phyloP scores from a whole-genome alignment of 2,888 invertebrate genomes.

The Ormyrus rosae region DNA sequence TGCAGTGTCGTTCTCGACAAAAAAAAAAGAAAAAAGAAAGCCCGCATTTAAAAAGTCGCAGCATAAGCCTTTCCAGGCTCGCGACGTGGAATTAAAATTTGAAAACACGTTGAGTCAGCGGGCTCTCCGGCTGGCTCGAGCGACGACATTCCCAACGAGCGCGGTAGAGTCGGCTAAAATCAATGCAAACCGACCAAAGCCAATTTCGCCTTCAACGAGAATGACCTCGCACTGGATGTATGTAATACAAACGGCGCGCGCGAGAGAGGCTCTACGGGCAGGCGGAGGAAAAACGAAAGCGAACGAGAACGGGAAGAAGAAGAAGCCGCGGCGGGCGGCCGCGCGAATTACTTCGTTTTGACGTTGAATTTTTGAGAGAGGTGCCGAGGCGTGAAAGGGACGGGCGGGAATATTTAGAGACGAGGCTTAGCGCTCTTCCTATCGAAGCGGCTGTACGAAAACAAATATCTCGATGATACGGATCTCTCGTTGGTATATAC shows the following conservation, averaged over 20 bases:
- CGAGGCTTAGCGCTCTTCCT: background rate
- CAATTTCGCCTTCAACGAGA: constrained; percentile 37
- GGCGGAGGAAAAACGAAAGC: background rate
- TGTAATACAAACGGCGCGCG: constrained; percentile 8
- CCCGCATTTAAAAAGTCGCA: no score
- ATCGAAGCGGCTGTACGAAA: background rate
- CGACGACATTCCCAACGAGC: no score
- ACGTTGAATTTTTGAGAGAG: no score
- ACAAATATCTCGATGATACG: background rate
- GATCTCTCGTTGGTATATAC: background rate
- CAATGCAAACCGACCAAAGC: constrained; percentile 40
- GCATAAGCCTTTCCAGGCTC: no score
- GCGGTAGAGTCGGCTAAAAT: constrained; percentile 6
- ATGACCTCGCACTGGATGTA: constrained; percentile 35
- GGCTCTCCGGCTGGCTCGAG: no score
- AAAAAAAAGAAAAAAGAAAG: no score
- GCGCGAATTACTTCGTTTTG: no score
- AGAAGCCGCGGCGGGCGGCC: no score
- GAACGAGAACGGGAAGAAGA: no score
- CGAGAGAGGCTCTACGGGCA: background rate
- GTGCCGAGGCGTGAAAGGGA: background rate
- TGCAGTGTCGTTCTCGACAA: background rate
- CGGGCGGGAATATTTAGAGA: background rate
- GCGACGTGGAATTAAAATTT: no score
- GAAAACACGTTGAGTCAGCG: no score